Base-by-base conservation (phyloP, 1,140 invertebrate genomes). In the Ips typographus region DNA sequence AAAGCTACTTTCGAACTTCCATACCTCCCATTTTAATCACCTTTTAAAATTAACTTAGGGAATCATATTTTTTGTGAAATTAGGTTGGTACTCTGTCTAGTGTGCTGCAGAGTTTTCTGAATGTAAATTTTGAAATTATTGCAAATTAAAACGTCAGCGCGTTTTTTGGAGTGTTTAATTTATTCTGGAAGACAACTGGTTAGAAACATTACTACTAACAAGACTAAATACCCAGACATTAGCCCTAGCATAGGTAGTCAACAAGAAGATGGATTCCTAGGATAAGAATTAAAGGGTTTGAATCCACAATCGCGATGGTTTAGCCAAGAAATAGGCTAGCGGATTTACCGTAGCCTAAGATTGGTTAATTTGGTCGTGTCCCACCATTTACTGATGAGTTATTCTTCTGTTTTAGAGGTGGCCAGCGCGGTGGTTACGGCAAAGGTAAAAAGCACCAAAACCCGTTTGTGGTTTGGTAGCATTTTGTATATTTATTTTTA, bases 351-450 rank as follows among this genome's bases (percentile, higher is more conserved):
- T 22, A 22, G 22, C 22, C 22, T 22, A 22, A 22, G 22, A 22
- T 58, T 40, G 61, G 68, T 61, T 64, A 64, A 36, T 61, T 68
- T 43, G 67, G 51, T 64, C 53, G n/a, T 70, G 43, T 64, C 71
- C 71, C 67, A 76, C 72, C 76, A 74, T 75, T 76, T 75, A 75
- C 76, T 77, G 73, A 75, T 76, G 77, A 77, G 72, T 69, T 75
- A 72, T 74, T 77, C 76, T 79, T 79, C 77, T 79, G 77, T 79
- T 79, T 79, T 78, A 79, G 77, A 75, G 77, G 77, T 75, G 76
- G 77, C 71, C 75, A 76, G 74, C 77, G 77, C 73, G 77, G 77
- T 77, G 76, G 77, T 78, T 79, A 73, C 77, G 77, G 77, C 72
- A 79, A 79, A 79, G 77, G 77, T 79, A 79, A 79, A 77, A 77